Evolutionary conservation across 2,797 vertebrate species (phyloP).

Genomic region (Gila robusta): DNA sequence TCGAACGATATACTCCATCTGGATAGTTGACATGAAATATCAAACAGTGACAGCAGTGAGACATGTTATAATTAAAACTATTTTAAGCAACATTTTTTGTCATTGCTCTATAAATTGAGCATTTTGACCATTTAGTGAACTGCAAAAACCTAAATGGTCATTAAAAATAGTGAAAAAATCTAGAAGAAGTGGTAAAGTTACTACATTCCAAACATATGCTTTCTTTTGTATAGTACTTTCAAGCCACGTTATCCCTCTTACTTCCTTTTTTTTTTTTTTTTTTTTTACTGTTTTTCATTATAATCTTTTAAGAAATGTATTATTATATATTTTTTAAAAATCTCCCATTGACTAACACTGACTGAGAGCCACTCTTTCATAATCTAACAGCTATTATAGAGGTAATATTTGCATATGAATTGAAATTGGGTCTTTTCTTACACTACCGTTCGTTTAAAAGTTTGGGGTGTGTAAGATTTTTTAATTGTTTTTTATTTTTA

Average conservation of each 20-base stretch:
- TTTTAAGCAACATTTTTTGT: not conserved
- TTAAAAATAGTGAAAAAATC: not conserved
- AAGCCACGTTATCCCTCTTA: not conserved
- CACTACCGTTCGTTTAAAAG: not conserved
- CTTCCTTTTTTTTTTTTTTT: not conserved
- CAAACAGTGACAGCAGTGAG: not conserved
- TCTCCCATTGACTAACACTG: not conserved
- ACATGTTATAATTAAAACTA: not conserved
- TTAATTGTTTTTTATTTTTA: not conserved
- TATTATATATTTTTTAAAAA: too few relatives aligned
- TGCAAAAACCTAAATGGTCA: not conserved
- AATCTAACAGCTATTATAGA: not conserved
- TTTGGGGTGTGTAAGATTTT: not conserved
- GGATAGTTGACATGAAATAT: not conserved
- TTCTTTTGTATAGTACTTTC: not conserved
- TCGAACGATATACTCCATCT: not conserved
- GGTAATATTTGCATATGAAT: not conserved
- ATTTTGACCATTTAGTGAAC: not conserved
- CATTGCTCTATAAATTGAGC: not conserved
- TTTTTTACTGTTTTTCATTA: not conserved
- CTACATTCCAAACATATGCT: not conserved
- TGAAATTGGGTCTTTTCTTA: not conserved
- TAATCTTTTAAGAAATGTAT: not conserved
- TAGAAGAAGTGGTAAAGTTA: not conserved
- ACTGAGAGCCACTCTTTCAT: not conserved